Evolutionary conservation across 2,888 invertebrate genomes (phyloP).

Genomic region (Ellobium chinense): DNA sequence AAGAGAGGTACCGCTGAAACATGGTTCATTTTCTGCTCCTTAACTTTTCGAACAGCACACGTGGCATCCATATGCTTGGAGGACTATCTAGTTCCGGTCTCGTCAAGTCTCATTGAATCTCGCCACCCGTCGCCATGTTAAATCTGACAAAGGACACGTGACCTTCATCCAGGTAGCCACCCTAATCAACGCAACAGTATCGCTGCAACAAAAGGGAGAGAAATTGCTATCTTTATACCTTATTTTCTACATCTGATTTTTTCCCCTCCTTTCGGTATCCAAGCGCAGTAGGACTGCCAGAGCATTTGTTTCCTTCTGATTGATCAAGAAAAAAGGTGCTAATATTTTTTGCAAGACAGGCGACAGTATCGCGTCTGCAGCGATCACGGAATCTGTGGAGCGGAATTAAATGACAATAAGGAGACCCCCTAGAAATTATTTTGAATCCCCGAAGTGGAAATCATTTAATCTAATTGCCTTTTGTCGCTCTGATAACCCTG

Average conservation of each 20-base stretch:
- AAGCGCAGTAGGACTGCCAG: background rate
- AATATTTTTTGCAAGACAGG: background rate
- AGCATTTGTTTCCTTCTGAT: background rate
- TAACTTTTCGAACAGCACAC: background rate
- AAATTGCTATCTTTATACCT: background rate
- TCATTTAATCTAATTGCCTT: slow-evolving; percentile 25
- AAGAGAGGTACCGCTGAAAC: background rate
- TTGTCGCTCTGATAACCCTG: background rate
- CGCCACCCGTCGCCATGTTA: slow-evolving; percentile 7
- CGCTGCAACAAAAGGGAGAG: background rate
- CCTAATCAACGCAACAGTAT: background rate
- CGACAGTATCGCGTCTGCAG: background rate
- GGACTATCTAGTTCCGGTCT: slow-evolving; percentile 8
- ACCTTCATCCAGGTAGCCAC: background rate
- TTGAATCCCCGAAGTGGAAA: slow-evolving; percentile 32
- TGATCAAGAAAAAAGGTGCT: background rate
- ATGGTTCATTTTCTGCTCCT: slow-evolving; percentile 29
- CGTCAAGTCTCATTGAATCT: slow-evolving; percentile 14
- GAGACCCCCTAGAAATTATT: no score
- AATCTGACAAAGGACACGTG: slow-evolving; percentile 11
- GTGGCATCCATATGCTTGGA: slow-evolving; percentile 28
- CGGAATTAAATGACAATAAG: background rate
- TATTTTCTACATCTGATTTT: background rate
- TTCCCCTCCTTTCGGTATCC: background rate
- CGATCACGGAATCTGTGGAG: background rate